Evolutionary conservation across 2,797 vertebrate species (phyloP).

Genomic region (Pseudomugil tenellus): DNA sequence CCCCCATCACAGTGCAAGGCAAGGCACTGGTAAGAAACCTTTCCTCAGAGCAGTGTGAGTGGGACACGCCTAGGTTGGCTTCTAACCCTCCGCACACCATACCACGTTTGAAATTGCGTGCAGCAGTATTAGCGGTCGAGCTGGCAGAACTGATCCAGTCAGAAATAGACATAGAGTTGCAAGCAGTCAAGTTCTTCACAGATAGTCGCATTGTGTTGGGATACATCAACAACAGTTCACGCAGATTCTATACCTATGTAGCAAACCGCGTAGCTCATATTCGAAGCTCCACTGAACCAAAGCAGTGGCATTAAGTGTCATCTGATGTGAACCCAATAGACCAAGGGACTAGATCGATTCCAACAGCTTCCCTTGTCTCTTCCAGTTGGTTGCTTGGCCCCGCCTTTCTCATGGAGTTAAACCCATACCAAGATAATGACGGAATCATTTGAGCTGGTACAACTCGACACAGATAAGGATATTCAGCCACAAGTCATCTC

Average conservation of each 20-base stretch:
- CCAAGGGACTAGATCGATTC: too few relatives aligned
- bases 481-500: too few relatives aligned
- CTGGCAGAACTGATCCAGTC: not conserved
- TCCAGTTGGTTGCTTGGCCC: too few relatives aligned
- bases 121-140: slow-evolving; percentile 1
- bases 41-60: not conserved
- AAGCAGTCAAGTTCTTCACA: slow-evolving; percentile 4
- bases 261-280: slow-evolving; percentile 7
- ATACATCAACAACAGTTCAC: slow-evolving; percentile 16
- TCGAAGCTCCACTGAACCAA: not conserved
- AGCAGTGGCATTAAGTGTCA: slow-evolving; percentile 11
- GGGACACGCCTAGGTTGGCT: slow-evolving; percentile 1
- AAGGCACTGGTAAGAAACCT: not conserved
- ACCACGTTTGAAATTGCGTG: not conserved
- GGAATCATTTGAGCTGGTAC: too few relatives aligned
- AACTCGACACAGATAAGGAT: too few relatives aligned
- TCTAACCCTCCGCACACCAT: not conserved
- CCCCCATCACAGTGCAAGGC: not conserved
- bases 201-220: slow-evolving; percentile 12
- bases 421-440: too few relatives aligned
- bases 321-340: slow-evolving; percentile 5
- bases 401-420: too few relatives aligned
- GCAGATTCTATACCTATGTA: slow-evolving; percentile 13
- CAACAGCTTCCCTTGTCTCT: too few relatives aligned
- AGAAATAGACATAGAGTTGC: not conserved